Evolutionary conservation across 2,888 invertebrate genomes (phyloP).

Genomic region (Cephus runcator): DNA sequence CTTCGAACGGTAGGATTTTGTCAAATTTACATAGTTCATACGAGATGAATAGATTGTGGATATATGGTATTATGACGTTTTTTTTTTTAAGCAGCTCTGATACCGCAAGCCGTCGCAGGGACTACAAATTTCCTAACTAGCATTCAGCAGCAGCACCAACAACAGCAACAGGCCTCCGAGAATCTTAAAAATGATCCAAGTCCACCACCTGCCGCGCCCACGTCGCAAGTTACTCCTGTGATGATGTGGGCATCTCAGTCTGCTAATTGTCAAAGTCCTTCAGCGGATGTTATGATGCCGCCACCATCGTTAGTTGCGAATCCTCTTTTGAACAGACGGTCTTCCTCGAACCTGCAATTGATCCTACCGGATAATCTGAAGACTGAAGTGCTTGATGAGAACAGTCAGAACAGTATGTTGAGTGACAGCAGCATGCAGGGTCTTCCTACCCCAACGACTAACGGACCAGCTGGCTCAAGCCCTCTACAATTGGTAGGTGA

Average conservation of each 20-base stretch:
- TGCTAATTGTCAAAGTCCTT: constrained; percentile 39
- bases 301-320: constrained; percentile 72
- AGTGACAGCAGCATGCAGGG: constrained; percentile 64
- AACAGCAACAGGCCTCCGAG: constrained; percentile 32
- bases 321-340: constrained; percentile 67
- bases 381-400: constrained; percentile 77
- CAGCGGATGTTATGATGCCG: constrained; percentile 76
- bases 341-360: constrained; percentile 67
- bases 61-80: neutral
- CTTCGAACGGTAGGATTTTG: constrained; percentile 26
- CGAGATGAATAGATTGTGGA: neutral
- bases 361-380: constrained; percentile 70
- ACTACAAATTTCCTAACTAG: constrained; percentile 31
- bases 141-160: constrained; percentile 24
- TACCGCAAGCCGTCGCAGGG: constrained; percentile 42
- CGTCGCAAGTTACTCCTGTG: constrained; percentile 51
- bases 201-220: constrained; percentile 45
- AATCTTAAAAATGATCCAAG: constrained; percentile 57
- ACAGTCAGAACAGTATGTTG: constrained; percentile 74
- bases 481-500: constrained; percentile 65
- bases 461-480: constrained; percentile 47
- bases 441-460: constrained; percentile 49
- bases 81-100: constrained; percentile 38
- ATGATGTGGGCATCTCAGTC: constrained; percentile 56
- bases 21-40: neutral